Conservation (phyloP, 2,888 invertebrate genomes). For the Sphecodes monilicornis region DNA sequence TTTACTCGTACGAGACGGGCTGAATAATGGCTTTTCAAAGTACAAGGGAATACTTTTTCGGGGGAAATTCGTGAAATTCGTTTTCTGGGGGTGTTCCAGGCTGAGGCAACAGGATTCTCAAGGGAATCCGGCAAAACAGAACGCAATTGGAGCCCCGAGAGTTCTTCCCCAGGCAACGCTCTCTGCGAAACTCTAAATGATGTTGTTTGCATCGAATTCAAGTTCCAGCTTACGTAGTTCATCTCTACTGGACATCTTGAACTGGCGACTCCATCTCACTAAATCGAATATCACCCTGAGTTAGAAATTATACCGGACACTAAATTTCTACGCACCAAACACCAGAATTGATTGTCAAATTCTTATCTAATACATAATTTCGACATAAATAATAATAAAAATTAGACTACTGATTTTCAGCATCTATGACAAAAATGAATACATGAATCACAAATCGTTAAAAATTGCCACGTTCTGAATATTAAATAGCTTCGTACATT, state of each 20-base stretch:
- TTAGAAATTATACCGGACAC: too few relatives aligned
- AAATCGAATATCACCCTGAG: too few relatives aligned
- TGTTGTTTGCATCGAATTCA: slow-evolving; percentile 18
- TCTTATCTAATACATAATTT: too few relatives aligned
- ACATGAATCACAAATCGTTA: too few relatives aligned
- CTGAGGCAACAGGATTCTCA: slow-evolving; percentile 47
- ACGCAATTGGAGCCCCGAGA: slow-evolving; percentile 47
- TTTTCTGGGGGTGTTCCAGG: slow-evolving; percentile 35
- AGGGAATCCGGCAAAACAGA: slow-evolving; percentile 68
- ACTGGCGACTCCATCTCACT: neutral
- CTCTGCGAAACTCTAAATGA: slow-evolving; percentile 48
- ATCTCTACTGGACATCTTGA: neutral
- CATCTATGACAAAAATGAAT: too few relatives aligned
- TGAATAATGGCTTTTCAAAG: slow-evolving; percentile 2
- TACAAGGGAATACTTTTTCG: slow-evolving; percentile 37
- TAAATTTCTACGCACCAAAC: too few relatives aligned
- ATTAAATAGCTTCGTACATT: too few relatives aligned
- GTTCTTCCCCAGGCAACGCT: slow-evolving; percentile 34
- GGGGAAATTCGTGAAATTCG: slow-evolving; percentile 33
- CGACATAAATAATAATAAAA: too few relatives aligned
- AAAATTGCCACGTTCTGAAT: too few relatives aligned
- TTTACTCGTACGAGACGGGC: neutral
- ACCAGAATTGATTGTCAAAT: too few relatives aligned
- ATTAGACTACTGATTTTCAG: too few relatives aligned
- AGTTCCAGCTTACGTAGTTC: slow-evolving; percentile 27